Evolutionary conservation across 2,113 vertebrate genomes (phyloP).

Genomic region (Malurus cyaneus): DNA sequence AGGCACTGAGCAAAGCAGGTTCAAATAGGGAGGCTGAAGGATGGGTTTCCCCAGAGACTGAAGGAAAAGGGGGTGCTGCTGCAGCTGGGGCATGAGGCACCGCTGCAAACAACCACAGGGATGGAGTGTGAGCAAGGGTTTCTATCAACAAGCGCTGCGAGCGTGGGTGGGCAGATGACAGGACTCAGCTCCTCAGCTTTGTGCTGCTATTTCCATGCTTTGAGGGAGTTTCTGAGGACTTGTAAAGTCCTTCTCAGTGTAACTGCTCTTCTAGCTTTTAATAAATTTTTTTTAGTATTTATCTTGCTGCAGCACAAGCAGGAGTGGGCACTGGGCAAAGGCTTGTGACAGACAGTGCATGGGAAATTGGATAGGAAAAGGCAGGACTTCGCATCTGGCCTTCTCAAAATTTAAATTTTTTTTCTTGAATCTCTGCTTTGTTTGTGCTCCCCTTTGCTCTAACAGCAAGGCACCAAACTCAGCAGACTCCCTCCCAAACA

Average conservation of each 20-base stretch:
- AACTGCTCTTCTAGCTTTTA: neutral
- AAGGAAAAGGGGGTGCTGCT: neutral
- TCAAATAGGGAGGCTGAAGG: neutral
- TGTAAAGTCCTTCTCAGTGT: neutral
- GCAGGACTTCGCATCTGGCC: neutral
- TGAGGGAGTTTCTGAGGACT: neutral
- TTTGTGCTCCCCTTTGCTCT: neutral
- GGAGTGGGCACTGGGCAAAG: rapidly evolving
- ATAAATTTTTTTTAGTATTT: neutral
- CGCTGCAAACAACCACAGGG: rapidly evolving
- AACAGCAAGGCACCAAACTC: neutral
- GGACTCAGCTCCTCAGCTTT: neutral
- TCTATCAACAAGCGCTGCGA: neutral
- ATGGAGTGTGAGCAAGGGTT: rapidly evolving
- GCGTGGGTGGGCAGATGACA: neutral
- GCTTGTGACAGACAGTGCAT: rapidly evolving
- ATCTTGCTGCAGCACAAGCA: neutral
- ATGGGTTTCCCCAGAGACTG: no score
- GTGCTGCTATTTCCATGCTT: neutral
- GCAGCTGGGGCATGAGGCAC: neutral
- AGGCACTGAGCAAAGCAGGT: neutral
- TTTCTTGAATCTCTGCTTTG: neutral
- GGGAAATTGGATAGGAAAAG: neutral
- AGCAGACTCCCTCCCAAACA: neutral
- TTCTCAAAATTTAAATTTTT: rapidly evolving